phyloP scores from a whole-genome alignment of 2,113 vertebrate genomes.

The Circaetus cinerascens region DNA sequence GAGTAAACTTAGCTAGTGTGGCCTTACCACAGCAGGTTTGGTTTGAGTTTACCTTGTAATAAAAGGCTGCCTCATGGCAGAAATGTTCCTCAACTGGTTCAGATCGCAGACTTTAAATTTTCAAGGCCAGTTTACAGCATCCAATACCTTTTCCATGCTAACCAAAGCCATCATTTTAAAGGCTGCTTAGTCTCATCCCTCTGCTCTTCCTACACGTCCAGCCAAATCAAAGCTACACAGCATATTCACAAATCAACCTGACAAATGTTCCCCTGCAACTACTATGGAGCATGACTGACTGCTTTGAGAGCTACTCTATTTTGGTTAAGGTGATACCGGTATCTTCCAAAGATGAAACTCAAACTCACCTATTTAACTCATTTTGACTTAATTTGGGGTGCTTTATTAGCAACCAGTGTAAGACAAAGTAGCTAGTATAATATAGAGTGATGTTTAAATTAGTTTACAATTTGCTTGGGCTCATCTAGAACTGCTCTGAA shows the following conservation, averaged over 20 bases:
- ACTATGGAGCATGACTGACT: background rate
- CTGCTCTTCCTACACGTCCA: background rate
- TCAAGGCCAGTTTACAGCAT: background rate
- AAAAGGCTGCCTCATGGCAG: background rate
- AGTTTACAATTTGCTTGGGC: slow-evolving; percentile 99
- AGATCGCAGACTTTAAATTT: background rate
- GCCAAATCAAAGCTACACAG: background rate
- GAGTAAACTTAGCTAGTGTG: background rate
- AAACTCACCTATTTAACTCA: slow-evolving; percentile 77
- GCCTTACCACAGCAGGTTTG: background rate
- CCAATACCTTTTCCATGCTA: background rate
- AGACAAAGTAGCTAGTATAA: slow-evolving; percentile 93
- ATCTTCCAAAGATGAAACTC: slow-evolving; percentile 55
- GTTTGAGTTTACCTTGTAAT: background rate
- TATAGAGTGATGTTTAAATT: slow-evolving; percentile 99
- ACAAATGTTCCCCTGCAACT: background rate
- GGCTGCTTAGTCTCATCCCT: background rate
- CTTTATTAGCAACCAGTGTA: slow-evolving; percentile 93
- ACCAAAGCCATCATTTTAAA: background rate
- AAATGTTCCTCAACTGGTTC: background rate
- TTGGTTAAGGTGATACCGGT: slow-evolving; percentile 18
- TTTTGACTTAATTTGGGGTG: slow-evolving; percentile 80
- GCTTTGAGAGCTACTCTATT: slow-evolving; percentile 7
- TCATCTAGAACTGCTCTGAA: slow-evolving; percentile 94
- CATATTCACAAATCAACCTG: background rate